Conservation (phyloP, 2,888 invertebrate genomes). For the Drosophila sordidapex region DNA sequence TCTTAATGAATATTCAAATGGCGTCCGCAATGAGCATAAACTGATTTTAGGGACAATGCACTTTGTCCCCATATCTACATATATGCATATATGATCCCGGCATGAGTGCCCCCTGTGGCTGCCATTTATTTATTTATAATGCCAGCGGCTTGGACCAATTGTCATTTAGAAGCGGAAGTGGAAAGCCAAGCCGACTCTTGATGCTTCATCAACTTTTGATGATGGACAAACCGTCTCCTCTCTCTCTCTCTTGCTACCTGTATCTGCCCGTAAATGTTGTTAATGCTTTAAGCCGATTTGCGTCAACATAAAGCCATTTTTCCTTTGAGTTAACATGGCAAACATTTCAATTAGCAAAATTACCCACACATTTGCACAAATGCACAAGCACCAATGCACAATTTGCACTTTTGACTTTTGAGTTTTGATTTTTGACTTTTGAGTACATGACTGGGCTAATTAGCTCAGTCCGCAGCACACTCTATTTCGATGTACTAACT, state of each 20-base stretch:
- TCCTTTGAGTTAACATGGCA: constrained; percentile 42
- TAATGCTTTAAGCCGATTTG: constrained; percentile 74
- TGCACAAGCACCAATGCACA: constrained; percentile 18
- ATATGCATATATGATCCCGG: background rate
- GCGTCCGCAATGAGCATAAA: constrained; percentile 33
- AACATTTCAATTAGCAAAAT: constrained; percentile 41
- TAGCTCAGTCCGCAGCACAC: constrained; percentile 1
- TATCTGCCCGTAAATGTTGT: constrained; percentile 10
- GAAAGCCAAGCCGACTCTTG: constrained; percentile 36
- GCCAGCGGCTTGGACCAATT: constrained; percentile 41
- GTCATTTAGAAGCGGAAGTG: constrained; percentile 57
- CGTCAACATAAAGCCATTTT: constrained; percentile 50
- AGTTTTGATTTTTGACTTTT: constrained; percentile 12
- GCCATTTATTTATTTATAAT: constrained; percentile 57
- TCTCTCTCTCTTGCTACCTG: background rate
- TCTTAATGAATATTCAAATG: constrained; percentile 70
- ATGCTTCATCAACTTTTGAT: constrained; percentile 38
- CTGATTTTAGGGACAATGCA: constrained; percentile 18
- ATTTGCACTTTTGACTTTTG: constrained; percentile 16
- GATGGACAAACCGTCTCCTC: background rate
- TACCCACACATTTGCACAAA: constrained; percentile 27
- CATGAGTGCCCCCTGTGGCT: constrained; percentile 19
- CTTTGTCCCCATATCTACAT: constrained; percentile 3
- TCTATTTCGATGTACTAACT: constrained; percentile 3
- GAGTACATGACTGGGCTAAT: constrained; percentile 4